A percentile compares a stretch with the other conserved stretches of the same genome.
Conservation (phyloP, 1,140 invertebrate species). For the Vollenhovia emeryi region DNA sequence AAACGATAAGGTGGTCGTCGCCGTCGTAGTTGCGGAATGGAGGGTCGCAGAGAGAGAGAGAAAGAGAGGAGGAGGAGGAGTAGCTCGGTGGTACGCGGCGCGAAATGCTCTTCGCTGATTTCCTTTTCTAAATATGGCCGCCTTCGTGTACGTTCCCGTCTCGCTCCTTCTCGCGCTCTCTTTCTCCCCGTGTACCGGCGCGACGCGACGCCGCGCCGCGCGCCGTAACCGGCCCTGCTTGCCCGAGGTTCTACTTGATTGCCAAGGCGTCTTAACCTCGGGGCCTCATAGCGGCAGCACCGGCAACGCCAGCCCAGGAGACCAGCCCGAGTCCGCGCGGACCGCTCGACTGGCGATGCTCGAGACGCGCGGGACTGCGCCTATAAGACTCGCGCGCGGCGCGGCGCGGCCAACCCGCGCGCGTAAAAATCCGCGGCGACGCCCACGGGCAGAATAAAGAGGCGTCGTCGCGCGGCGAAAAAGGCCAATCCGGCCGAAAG, state of each 20-base stretch:
- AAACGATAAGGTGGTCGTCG: constrained; percentile 51
- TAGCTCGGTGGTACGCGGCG: constrained; percentile 71
- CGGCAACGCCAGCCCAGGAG: neutral
- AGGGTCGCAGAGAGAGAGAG: constrained; percentile 19
- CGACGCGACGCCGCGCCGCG: constrained; percentile 35
- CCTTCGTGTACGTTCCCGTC: constrained; percentile 77
- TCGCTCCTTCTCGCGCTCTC: constrained; percentile 61
- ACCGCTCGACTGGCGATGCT: neutral
- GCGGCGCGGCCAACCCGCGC: constrained; percentile 71
- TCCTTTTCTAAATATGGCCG: constrained; percentile 85
- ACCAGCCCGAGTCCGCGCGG: constrained; percentile 68
- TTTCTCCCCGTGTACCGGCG: constrained; percentile 63
- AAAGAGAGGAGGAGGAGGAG: constrained; percentile 31
- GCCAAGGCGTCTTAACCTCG: constrained; percentile 85
- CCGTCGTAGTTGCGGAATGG: constrained; percentile 34
- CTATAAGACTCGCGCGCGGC: constrained; percentile 72
- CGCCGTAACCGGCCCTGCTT: constrained; percentile 83
- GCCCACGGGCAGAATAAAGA: constrained; percentile 80
- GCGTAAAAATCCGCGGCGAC: constrained; percentile 74
- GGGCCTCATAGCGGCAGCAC: constrained; percentile 67
- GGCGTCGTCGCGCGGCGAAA: constrained; percentile 77
- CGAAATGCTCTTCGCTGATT: constrained; percentile 84
- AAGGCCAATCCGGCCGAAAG: constrained; percentile 75
- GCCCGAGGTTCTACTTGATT: constrained; percentile 86
- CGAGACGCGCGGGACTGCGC: constrained; percentile 47